Base-by-base conservation (phyloP, 2,888 invertebrate genomes). In the Plagodis pulveraria region DNA sequence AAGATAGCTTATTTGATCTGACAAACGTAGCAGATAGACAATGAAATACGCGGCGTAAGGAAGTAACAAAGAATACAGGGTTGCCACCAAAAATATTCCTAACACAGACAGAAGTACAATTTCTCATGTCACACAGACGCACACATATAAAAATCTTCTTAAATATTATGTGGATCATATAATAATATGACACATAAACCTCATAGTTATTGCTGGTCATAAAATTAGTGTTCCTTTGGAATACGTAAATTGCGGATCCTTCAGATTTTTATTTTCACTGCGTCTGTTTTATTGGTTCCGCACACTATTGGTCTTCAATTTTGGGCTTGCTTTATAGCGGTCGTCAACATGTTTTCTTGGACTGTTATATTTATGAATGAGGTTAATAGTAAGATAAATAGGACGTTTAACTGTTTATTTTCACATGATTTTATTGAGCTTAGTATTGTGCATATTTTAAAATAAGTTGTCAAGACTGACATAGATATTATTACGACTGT, bases 241-340 rank as follows among this genome's bases (percentile, higher is more conserved):
- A 68, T 67, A 69, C 63, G 71, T 68, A 69, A 69, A 69, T 63
- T 69, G 69, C 56, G 58, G 63, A 63, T 66, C 59, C 64, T 67
- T 57, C 60, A 62, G 64, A 66, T 62, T 67, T 66, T 69, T 65
- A 69, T 63, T 63, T 56, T 65, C 55, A 34, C 57, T 61, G 56
- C 52, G 56, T 44, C 50, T 55, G n/a, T 64, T 69, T 67, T 66
- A 69, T 65, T 61, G 46, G 60, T 59, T 62, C 56, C 63, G 56
- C 66, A 60, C 62, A 50, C 65, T 58, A 66, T 69, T 62, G 52
- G 58, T 63, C 59, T 62, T 66, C 66, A 66, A 65, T 69, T 66
- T 58, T 12, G 58, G 55, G 51, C 52, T 60, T 44, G 44, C 51
- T 66, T 68, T 62, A 64, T 63, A 40, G 49, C 50, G 59, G 43